These are phyloP conservation scores for Aegithalos caudatus DNA, from an alignment of 2,113 vertebrate genomes.

Conservation along the genomic window DNA sequence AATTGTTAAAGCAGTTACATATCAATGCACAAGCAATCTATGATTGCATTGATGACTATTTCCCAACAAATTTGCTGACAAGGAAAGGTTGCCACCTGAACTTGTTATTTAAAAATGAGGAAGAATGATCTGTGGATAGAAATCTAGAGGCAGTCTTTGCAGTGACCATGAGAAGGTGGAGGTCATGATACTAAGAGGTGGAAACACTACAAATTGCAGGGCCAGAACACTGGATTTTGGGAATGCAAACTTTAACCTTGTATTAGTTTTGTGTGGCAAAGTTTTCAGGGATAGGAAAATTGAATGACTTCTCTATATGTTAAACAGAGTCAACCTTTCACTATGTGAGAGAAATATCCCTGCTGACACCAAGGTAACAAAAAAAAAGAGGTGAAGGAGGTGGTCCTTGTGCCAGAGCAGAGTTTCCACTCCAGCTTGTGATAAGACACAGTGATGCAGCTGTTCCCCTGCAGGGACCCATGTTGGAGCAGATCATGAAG, in stretches of 20 bases:
- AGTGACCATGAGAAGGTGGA: not conserved
- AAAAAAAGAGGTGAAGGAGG: not conserved
- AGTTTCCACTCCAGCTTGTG: not conserved
- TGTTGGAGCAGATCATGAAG: not conserved
- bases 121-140: not conserved
- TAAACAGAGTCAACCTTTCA: not conserved
- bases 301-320: not conserved
- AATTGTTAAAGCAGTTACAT: accelerated
- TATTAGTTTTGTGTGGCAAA: not conserved
- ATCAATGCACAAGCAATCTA: not conserved
- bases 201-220: not conserved
- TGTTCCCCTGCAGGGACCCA: not conserved
- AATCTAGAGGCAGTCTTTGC: not conserved
- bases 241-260: not conserved
- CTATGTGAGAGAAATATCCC: not conserved
- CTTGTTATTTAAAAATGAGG: not conserved
- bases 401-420: accelerated
- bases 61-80: not conserved
- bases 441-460: not conserved
- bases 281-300: not conserved
- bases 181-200: not conserved
- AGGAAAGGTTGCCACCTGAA: not conserved
- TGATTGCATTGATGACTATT: not conserved
- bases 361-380: not conserved
- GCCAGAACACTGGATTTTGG: not conserved